Conservation (phyloP, 2,888 invertebrate species). For the Brachypalpus laphriformis region DNA sequence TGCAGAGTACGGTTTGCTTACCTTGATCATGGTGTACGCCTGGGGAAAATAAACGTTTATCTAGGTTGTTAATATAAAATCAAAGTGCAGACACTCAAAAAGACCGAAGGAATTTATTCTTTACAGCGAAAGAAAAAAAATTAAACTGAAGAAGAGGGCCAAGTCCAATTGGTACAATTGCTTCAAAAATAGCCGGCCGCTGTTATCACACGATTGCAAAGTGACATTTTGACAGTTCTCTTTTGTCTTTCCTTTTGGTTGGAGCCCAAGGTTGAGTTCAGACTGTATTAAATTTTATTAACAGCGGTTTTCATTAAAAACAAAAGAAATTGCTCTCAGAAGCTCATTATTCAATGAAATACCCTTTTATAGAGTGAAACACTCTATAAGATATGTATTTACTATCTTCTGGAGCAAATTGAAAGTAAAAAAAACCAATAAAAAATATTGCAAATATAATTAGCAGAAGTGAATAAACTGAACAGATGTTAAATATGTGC, state of each 20-base stretch:
- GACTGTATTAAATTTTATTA: neutral
- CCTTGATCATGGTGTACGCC: constrained; percentile 59
- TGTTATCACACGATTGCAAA: constrained; percentile 24
- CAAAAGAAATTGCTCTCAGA: no score
- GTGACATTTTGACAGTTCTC: constrained; percentile 31
- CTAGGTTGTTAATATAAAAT: neutral
- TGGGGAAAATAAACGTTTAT: neutral
- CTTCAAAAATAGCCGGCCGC: constrained; percentile 29
- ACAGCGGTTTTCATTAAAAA: no score
- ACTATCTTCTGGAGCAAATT: no score
- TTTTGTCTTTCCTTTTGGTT: neutral
- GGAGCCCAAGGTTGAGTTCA: neutral
- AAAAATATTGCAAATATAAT: no score
- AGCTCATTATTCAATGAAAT: no score
- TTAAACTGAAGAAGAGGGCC: neutral
- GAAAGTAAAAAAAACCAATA: no score
- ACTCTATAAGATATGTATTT: no score
- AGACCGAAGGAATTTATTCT: constrained; percentile 18
- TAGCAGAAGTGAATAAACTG: no score
- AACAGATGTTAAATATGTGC: no score
- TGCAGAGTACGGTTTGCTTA: neutral
- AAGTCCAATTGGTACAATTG: constrained; percentile 25
- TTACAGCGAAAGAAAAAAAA: neutral
- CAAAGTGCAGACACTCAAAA: neutral
- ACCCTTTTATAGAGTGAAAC: no score